Base-by-base conservation (phyloP, 2,113 vertebrate species). In the Perca schrenkii region DNA sequence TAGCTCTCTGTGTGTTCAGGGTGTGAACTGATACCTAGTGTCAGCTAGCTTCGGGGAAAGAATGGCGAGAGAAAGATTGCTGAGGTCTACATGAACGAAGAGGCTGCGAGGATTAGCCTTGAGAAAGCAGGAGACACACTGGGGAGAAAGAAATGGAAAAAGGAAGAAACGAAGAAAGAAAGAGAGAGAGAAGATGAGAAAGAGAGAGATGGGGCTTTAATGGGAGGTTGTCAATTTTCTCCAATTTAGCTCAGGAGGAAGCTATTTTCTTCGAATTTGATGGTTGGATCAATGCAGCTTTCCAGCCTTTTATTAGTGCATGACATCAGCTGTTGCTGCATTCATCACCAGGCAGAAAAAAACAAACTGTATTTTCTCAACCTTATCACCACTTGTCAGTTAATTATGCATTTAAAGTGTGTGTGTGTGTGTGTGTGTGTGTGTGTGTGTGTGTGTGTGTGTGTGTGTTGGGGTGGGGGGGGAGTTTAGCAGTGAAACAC, bases 1-100 rank as follows among this genome's bases (percentile, higher is more conserved):
- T 25, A 25, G 25, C 80, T 96, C 95, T 95, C 94, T 94, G 94
- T 96, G 95, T 95, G 95, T 94, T 92, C 93, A 94, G 94, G 95
- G 97, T 97, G 97, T 96, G 96, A 98, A 98, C 96, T 96, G 96
- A 97, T 96, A 95, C 93, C 94, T 95, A 91, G 94, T 97, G 96
- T 96, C 97, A 97, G 96, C 92, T 94, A 92, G 95, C 93, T 95
- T 95, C 94, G 95, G 95, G 93, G 89, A 87, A 91, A 94, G 90
- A 92, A 91, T 94, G 91, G 93, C 64, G 84, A 78, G 63, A 22
- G 68, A 67, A 70, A 80, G 83, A 83, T 79, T 79, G 87, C 54
- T 31, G 79, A 69, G 79, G 86, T 79, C 68, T 86, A 67, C 86
- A 82, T 85, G 88, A 86, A 79, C 31, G 7, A 49, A 68, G 73